Base-by-base conservation (phyloP, 2,797 vertebrate genomes). In the Sebastes miniatus region DNA sequence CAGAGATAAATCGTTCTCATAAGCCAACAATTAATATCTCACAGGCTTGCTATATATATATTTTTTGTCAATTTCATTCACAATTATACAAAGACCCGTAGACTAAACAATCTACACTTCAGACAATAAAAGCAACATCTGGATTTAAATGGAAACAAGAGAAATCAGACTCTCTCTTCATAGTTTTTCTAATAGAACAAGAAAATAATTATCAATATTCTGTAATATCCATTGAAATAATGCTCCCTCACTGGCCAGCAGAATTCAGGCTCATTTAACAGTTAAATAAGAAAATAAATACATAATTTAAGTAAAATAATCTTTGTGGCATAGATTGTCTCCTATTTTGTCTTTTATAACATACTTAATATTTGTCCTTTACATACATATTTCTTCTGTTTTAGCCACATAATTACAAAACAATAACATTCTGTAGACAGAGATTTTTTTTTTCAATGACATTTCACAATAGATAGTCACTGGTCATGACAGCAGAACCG, bases 241-340 rank as follows among this genome's bases (percentile, higher is more conserved):
- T 79, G 78, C 84, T 90, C 88, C 85, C 76, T 93, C 88, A 93
- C 94, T 95, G 94, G 87, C 94, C 95, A 95, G 94, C 95, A 96
- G 95, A 95, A 94, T 93, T 91, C 81, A 93, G 87, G 85, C 81
- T 93, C 83, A 94, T 94, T 85, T 87, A 39, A 92, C 83, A 89
- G 74, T 83, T 85, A 90, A 91, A 94, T 95, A 93, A 89, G 92
- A 96, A 96, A 95, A 95, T 94, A 95, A 95, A 96, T 94, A 92
- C 76, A 90, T 79, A 83, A 92, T 93, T 88, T 93, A 88, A 85
- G 58, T 88, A 92, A 87, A 92, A 91, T 94, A 86, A 91, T 92
- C 83, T 94, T 93, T 93, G 88, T 89, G 94, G 90, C 91, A 93
- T 93, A 95, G 94, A 95, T 95, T 96, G 94, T 96, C 95, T 87